Conservation (phyloP, 2,797 vertebrate genomes). For the Melopsittacus undulatus region DNA sequence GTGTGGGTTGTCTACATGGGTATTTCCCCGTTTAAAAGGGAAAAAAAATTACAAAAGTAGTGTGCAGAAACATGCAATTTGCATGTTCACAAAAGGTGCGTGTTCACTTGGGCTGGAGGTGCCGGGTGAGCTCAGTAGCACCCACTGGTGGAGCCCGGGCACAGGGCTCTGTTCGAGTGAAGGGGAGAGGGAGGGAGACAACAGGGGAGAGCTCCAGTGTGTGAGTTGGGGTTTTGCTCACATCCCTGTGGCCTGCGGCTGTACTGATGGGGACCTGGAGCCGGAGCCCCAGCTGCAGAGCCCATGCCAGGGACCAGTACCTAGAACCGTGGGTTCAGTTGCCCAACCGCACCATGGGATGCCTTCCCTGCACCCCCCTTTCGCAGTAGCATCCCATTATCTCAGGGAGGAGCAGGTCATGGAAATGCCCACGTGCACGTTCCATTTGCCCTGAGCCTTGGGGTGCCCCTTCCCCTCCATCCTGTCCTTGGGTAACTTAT, state of each 20-base stretch:
- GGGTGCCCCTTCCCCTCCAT: background rate
- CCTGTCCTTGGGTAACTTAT: background rate
- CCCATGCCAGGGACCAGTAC: background rate
- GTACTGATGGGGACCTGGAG: no score
- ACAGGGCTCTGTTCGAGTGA: background rate
- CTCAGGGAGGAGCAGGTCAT: conserved; percentile 54
- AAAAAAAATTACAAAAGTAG: background rate
- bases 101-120: background rate
- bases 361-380: background rate
- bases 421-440: background rate
- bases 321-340: background rate
- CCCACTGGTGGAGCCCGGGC: accelerated
- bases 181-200: background rate
- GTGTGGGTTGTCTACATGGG: background rate
- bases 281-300: background rate
- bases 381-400: background rate
- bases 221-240: accelerated
- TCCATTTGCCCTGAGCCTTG: background rate
- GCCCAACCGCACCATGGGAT: background rate
- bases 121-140: background rate
- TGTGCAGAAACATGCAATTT: background rate
- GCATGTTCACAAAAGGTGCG: accelerated
- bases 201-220: background rate
- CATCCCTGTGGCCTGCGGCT: accelerated
- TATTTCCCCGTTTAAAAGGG: background rate